Base-by-base conservation (phyloP, 2,888 invertebrate species). In the Dascillus cervinus region DNA sequence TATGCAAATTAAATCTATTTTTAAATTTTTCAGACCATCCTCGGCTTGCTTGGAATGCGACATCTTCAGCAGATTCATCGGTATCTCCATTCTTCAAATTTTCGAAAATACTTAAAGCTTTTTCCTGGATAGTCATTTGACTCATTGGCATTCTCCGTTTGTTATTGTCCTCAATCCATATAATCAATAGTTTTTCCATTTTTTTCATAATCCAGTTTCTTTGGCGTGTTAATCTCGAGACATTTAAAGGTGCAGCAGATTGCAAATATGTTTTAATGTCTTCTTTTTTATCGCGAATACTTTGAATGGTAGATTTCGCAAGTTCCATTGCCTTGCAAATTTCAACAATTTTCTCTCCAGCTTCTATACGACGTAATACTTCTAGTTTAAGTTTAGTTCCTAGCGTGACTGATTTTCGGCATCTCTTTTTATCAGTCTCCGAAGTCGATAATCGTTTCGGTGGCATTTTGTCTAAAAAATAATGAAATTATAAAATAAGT, bases 51-150 rank as follows among this genome's bases (percentile, higher is more conserved):
- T 26, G 15, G 27, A 35, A 32, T 24, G 32, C 20, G 15, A 29
- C 22, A 22, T 22, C 22, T 22, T 6, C 22, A 4, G 9, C 4
- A 8, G 4, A 4, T 22, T 37, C 39, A 39, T 43, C 43, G 22
- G 39, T 34, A 29, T 38, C 37, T 25, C 31, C 43, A 32, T 35
- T 37, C 30, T 47, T 46, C 29, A 39, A 36, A 22, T 42, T 37
- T 40, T 42, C 38, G 39, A 47, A 46, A 37, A 43, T 43, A 37
- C 29, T 44, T 43, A 22, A 26, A 27, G 46, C 44, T 34, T 46
- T 43, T 44, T 46, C 44, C 38, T 44, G 43, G 34, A 46, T 43
- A 37, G 32, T 43, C 39, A 39, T 44, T 40, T 37, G 36, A 30
- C 42, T 43, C 37, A 47, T 39, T 41, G 49, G 45, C 29, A 48